Base-by-base conservation (phyloP, 2,888 invertebrate genomes). In the Synergus japonicus region DNA sequence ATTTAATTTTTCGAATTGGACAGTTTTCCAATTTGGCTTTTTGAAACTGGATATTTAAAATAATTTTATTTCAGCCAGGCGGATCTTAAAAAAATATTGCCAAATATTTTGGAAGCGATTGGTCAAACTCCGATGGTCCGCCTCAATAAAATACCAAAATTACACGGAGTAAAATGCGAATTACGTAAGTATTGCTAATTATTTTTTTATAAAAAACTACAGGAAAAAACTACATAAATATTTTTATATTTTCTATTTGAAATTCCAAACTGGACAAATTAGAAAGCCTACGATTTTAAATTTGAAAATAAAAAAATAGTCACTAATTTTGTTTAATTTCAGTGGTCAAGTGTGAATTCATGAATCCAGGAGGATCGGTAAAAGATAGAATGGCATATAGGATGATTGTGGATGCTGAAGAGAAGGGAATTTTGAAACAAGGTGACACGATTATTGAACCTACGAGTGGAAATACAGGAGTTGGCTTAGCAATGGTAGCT, bases 291-390 rank as follows among this genome's bases (percentile, higher is more conserved):
- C 5, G 37, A 37, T 37, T 37, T 37, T 4, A 15, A 49, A 15
- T 15, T 49, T 15, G 5, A 13, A 49, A 49, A 49, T 49, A 10
- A 44, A 44, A 44, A 44, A 1, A 44, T 44, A 10, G 43, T n/a
- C 0, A n/a, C n/a, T 8, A 37, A 8, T 58, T 63, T 73, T 77
- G 18, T n/a, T 8, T 73, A n/a, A 37, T 91, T 93, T 83, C 90
- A 99, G 98, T 97, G 94, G 99, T 95, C 77, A 99, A 99, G 94
- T 99, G 99, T 92, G 99, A 99, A 93, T 99, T 95, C 91, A 93
- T 99, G 88, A 99, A 98, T 92, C 98, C 99, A 67, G 99, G 99
- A 77, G 99, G 99, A 10, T 99, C 98, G 41, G 96, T 98, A 0
- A 99, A 99, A 90, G 98, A 98, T 90, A 94, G 98, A 77, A 99